These are phyloP conservation scores for Xanthia icteritia DNA, from an alignment of 2,888 invertebrate genomes.

Conservation along the genomic window DNA sequence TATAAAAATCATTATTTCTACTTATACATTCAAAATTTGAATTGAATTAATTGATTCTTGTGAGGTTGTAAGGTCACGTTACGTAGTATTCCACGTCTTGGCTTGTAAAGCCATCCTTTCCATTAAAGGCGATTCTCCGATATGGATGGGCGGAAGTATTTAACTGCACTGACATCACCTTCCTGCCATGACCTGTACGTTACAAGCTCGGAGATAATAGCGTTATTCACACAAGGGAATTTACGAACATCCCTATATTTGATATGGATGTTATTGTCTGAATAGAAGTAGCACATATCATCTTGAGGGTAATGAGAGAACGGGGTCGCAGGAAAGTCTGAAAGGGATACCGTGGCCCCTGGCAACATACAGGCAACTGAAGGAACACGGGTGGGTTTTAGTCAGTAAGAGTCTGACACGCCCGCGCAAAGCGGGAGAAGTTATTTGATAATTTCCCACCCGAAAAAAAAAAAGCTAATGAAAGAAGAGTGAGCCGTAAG, in stretches of 20 bases:
- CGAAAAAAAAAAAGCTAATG: too few relatives aligned
- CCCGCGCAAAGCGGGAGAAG: too few relatives aligned
- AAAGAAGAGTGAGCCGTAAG: neutral
- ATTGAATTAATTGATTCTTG: too few relatives aligned
- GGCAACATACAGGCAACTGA: too few relatives aligned
- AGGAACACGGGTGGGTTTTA: too few relatives aligned
- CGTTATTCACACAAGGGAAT: neutral
- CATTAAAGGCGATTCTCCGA: neutral
- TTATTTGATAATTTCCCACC: too few relatives aligned
- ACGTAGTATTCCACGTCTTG: too few relatives aligned
- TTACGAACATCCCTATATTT: neutral
- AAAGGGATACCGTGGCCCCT: too few relatives aligned
- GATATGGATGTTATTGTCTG: neutral
- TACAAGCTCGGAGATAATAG: neutral
- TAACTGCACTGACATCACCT: slow-evolving; percentile 4
- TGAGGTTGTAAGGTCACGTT: neutral
- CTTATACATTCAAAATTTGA: too few relatives aligned
- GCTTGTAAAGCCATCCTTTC: neutral
- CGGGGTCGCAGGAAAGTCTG: too few relatives aligned
- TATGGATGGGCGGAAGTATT: slow-evolving; percentile 26
- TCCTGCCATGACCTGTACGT: neutral
- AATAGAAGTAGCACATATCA: neutral
- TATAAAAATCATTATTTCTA: too few relatives aligned
- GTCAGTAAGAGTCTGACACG: too few relatives aligned
- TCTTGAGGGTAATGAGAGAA: neutral